Conservation (phyloP, 1,140 invertebrate species). For the Neodiprion pinetum region DNA sequence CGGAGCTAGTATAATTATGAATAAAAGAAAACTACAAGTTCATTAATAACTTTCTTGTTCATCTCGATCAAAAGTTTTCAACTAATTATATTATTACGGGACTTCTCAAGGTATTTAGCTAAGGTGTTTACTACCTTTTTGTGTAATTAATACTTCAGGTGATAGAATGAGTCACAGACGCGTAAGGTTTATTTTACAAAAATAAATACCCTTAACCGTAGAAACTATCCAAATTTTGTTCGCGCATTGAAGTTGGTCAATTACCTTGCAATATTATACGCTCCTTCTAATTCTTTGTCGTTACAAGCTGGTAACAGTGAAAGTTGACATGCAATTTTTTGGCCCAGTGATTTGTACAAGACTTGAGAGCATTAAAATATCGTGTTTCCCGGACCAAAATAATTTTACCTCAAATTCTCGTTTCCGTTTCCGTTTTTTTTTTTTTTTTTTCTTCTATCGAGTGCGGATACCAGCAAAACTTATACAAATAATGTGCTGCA, state of each 20-base stretch:
- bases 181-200: not conserved
- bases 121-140: conserved; percentile 30
- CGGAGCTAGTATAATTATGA: not conserved
- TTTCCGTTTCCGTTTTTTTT: no score
- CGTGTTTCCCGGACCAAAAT: no score
- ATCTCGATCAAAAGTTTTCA: conserved; percentile 56
- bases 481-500: no score
- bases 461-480: no score
- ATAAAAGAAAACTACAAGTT: not conserved
- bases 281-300: not conserved
- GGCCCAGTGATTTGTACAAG: no score
- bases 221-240: not conserved
- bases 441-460: no score
- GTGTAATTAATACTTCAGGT: conserved; percentile 59
- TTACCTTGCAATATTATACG: not conserved
- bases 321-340: not conserved
- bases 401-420: no score
- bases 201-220: not conserved
- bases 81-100: conserved; percentile 56
- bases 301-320: not conserved
- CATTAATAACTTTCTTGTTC: conserved; percentile 46
- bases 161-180: conserved; percentile 50
- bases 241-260: not conserved
- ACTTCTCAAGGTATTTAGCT: conserved; percentile 53
- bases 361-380: no score